Evolutionary conservation across 2,888 invertebrate genomes (phyloP).

Genomic region (Apoda limacodes): DNA sequence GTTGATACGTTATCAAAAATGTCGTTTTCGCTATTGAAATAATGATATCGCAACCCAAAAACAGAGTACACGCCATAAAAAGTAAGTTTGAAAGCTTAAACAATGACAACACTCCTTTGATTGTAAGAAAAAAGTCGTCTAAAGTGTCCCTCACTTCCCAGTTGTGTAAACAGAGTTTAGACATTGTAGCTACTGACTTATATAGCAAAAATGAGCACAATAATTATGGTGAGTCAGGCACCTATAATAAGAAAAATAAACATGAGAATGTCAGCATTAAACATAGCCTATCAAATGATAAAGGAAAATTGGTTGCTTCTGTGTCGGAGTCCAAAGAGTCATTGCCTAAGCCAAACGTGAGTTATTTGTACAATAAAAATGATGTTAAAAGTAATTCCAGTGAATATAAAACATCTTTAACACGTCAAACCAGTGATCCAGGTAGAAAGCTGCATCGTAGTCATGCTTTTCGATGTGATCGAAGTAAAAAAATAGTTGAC

Average conservation of each 20-base stretch:
- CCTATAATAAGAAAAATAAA: slow-evolving; percentile 12
- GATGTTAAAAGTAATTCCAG: slow-evolving; percentile 38
- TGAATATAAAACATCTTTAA: slow-evolving; percentile 41
- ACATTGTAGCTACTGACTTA: background rate
- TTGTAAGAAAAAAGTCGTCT: slow-evolving; percentile 21
- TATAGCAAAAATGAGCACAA: too few species aligned
- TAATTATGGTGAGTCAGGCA: slow-evolving; percentile 4
- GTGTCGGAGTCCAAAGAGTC: slow-evolving; percentile 30
- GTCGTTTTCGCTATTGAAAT: slow-evolving; percentile 41
- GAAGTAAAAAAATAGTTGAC: slow-evolving; percentile 41
- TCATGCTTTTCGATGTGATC: slow-evolving; percentile 70
- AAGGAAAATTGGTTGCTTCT: slow-evolving; percentile 7
- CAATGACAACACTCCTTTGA: slow-evolving; percentile 27
- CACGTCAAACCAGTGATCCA: slow-evolving; percentile 61
- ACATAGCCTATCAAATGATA: slow-evolving; percentile 13
- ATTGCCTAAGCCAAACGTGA: slow-evolving; percentile 38
- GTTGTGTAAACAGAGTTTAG: background rate
- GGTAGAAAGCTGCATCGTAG: slow-evolving; percentile 69
- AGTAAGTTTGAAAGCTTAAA: slow-evolving; percentile 72
- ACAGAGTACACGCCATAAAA: slow-evolving; percentile 74
- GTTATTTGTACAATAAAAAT: slow-evolving; percentile 46
- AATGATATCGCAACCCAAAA: slow-evolving; percentile 58
- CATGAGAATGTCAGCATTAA: slow-evolving; percentile 5
- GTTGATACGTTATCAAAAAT: too few species aligned
- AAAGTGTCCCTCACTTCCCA: slow-evolving; percentile 5